phyloP scores from a whole-genome alignment of 2,797 vertebrate species.

The Glossophaga mutica region DNA sequence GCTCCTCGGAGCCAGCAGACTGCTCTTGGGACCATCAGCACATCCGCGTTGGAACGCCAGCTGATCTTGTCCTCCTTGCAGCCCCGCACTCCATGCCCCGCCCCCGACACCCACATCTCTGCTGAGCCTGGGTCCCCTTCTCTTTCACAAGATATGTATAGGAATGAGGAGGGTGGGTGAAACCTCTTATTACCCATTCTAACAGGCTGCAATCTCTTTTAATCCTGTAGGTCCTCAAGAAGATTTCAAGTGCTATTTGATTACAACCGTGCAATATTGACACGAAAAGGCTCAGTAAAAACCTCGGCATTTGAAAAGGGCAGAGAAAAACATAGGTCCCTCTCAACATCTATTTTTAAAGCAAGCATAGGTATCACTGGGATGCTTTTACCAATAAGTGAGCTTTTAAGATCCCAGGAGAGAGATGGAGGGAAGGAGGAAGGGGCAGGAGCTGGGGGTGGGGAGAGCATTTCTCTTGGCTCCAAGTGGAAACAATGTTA shows the following conservation, averaged over 20 bases:
- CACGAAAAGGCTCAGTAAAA: slow-evolving; percentile 33
- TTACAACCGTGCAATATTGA: slow-evolving; percentile 1
- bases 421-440: background rate
- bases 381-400: background rate
- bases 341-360: slow-evolving; percentile 25
- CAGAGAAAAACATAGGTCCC: background rate
- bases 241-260: slow-evolving; percentile 50
- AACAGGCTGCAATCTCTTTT: slow-evolving; percentile 29
- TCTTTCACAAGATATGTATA: background rate
- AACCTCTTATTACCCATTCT: slow-evolving; percentile 16
- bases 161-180: background rate
- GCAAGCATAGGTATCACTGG: background rate
- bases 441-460: no score
- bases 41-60: background rate
- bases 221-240: slow-evolving; percentile 46
- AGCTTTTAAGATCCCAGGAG: background rate
- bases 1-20: background rate
- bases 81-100: fast-evolving
- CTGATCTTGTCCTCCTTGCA: background rate
- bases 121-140: background rate
- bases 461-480: background rate
- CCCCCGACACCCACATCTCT: background rate
- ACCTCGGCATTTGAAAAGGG: slow-evolving; percentile 28
- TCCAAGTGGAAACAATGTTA: background rate
- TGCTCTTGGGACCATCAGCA: background rate